phyloP scores from a whole-genome alignment of 2,888 invertebrate genomes.

The Diarsia mendica region DNA sequence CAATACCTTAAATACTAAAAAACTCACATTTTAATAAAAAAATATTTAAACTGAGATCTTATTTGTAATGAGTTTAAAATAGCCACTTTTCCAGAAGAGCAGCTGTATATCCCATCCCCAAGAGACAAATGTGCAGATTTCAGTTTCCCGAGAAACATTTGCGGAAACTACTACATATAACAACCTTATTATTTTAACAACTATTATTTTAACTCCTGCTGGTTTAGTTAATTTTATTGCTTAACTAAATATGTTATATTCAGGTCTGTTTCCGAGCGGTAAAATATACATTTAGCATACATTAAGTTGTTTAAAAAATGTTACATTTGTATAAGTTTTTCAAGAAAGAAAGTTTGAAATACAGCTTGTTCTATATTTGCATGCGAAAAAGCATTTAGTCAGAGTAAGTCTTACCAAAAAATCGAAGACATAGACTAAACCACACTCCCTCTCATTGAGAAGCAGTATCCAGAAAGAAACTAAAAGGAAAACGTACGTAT shows the following conservation, averaged over 20 bases:
- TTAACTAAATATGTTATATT: background rate
- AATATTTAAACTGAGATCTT: background rate
- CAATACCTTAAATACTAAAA: background rate
- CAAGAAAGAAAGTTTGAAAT: background rate
- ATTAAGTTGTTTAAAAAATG: background rate
- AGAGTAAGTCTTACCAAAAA: too few species aligned
- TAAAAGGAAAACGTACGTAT: too few species aligned
- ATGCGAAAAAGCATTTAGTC: too few species aligned
- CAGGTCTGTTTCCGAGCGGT: background rate
- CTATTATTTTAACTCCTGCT: background rate
- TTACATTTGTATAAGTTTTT: background rate
- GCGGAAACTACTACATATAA: background rate
- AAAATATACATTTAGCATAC: background rate
- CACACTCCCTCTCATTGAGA: background rate
- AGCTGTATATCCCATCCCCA: background rate
- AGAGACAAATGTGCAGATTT: conserved; percentile 26
- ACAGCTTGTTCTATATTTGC: background rate
- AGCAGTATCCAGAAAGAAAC: background rate
- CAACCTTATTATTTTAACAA: conserved; percentile 18
- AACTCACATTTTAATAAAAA: background rate
- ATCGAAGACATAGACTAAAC: background rate
- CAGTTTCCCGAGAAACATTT: background rate
- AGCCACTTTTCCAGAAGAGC: background rate
- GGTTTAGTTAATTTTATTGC: conserved; percentile 11
- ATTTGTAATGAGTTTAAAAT: background rate